A percentile compares a stretch with the other conserved stretches of the same genome.
These are phyloP conservation scores for Nymphalis io DNA, from an alignment of 1,140 invertebrate genomes.

Conservation along the genomic window DNA sequence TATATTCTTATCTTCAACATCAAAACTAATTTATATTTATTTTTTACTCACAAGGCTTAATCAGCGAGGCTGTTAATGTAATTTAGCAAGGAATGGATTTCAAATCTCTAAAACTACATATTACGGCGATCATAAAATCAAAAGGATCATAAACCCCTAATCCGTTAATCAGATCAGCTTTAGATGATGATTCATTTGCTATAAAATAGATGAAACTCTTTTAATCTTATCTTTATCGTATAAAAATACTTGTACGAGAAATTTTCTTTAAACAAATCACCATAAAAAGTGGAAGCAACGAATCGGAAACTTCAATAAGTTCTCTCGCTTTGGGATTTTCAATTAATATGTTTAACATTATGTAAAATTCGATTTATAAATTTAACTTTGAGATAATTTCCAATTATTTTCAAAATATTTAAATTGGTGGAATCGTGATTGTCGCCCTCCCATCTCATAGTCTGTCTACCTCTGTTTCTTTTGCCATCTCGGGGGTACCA, in stretches of 20 bases:
- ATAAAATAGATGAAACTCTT: background rate
- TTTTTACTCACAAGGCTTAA: too few relatives aligned
- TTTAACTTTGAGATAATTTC: background rate
- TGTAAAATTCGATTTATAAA: background rate
- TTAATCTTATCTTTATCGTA: background rate
- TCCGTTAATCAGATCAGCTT: background rate
- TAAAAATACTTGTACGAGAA: conserved; percentile 12
- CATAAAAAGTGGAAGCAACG: conserved; percentile 19
- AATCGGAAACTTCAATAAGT: conserved; percentile 21
- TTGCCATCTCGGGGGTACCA: too few relatives aligned
- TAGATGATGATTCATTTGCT: background rate
- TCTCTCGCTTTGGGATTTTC: conserved; percentile 8
- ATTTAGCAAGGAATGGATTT: too few relatives aligned
- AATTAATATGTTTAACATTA: conserved; percentile 13
- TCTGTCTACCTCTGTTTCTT: too few relatives aligned
- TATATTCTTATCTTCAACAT: too few relatives aligned
- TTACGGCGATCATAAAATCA: too few relatives aligned
- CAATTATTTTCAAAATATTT: background rate
- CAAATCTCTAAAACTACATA: too few relatives aligned
- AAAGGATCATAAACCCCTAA: too few relatives aligned
- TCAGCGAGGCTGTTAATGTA: too few relatives aligned
- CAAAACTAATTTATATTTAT: too few relatives aligned
- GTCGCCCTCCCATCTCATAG: too few relatives aligned
- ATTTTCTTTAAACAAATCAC: conserved; percentile 21
- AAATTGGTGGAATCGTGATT: too few relatives aligned